phyloP scores from a whole-genome alignment of 2,797 vertebrate species.

The Acrossocheilus wenchowensis region DNA sequence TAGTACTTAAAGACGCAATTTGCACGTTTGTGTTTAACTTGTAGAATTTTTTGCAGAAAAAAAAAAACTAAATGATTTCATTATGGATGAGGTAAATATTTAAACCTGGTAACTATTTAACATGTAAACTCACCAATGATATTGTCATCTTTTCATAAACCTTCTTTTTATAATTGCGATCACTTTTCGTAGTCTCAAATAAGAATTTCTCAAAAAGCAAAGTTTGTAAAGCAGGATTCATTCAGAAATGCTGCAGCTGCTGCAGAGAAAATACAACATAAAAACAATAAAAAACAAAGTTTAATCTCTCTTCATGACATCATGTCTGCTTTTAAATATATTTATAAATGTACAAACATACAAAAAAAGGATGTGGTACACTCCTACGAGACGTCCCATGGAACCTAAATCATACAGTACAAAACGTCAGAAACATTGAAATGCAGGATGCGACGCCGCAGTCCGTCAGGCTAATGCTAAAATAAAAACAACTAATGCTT shows the following conservation, averaged over 20 bases:
- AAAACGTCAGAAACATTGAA: conserved; percentile 7
- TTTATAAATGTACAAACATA: conserved; percentile 76
- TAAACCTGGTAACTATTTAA: neutral
- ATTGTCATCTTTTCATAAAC: conserved; percentile 13
- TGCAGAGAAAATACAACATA: conserved; percentile 52
- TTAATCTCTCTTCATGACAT: conserved; percentile 60
- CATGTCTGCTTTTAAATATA: conserved; percentile 67
- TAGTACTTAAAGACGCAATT: neutral
- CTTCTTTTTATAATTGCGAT: neutral
- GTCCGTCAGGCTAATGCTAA: conserved; percentile 24
- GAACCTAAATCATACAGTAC: conserved; percentile 52
- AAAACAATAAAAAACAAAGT: conserved; percentile 54
- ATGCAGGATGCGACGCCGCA: neutral
- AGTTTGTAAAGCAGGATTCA: conserved; percentile 48
- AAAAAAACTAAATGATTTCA: neutral
- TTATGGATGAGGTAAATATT: neutral
- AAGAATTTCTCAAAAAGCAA: conserved; percentile 37
- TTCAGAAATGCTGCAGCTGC: conserved; percentile 4
- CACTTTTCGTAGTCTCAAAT: neutral
- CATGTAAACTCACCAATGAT: conserved; percentile 9
- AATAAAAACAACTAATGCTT: conserved; percentile 27
- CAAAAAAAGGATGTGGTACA: conserved; percentile 56
- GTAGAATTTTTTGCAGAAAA: neutral
- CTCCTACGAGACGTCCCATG: conserved; percentile 62
- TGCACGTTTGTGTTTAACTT: neutral